These are phyloP conservation scores for Saccopteryx leptura DNA, from an alignment of 2,113 vertebrate genomes.

Conservation along the genomic window DNA sequence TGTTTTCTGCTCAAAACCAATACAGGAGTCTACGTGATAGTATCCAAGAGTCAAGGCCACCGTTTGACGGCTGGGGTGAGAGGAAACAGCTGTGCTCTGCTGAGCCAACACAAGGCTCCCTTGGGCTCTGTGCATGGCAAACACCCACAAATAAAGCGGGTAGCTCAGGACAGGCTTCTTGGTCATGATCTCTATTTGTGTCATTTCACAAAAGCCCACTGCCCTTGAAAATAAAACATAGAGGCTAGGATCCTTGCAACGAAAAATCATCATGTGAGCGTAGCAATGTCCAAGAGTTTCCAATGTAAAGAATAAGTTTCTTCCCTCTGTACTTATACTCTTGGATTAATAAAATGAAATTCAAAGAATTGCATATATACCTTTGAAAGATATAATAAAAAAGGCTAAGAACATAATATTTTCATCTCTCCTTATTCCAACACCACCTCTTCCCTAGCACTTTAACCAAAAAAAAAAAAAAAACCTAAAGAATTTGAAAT, in stretches of 20 bases:
- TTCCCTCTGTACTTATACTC: not conserved
- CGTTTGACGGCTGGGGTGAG: not conserved
- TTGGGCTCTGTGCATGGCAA: constrained; percentile 64
- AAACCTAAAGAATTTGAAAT: constrained; percentile 42
- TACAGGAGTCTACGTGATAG: not conserved
- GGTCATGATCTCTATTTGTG: not conserved
- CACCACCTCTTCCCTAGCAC: not conserved
- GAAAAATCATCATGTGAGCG: not conserved
- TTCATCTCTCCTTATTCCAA: not conserved
- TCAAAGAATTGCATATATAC: not conserved
- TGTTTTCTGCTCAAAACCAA: constrained; percentile 69
- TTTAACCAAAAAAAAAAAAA: not conserved
- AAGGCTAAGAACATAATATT: not conserved
- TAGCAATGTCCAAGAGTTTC: not conserved
- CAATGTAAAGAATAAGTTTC: constrained; percentile 29
- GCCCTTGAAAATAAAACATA: constrained; percentile 44
- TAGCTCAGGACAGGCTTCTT: constrained; percentile 42
- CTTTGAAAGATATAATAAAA: constrained; percentile 32
- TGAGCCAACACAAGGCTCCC: not conserved
- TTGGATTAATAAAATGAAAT: constrained; percentile 20
- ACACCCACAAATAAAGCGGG: not conserved
- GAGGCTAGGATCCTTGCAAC: not conserved
- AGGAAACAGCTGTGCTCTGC: constrained; percentile 63
- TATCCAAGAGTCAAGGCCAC: constrained; percentile 39
- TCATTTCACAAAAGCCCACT: constrained; percentile 49